Evolutionary conservation across 2,113 vertebrate genomes (phyloP).

Genomic region (Gobio gobio): DNA sequence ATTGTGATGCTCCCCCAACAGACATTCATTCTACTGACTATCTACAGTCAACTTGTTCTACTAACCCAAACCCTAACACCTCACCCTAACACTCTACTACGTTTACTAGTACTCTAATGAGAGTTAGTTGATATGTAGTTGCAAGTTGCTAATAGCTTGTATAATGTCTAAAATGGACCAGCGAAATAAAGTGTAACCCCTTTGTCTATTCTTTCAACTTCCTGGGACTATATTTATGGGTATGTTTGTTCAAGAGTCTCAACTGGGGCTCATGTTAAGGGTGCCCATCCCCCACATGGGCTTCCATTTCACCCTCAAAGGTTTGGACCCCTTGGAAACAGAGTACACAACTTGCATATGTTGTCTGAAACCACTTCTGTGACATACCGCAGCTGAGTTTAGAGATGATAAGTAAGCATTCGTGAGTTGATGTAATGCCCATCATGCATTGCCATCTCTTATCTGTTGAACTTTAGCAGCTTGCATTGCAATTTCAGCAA

Average conservation of each 20-base stretch:
- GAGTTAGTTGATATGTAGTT: no score
- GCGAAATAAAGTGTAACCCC: no score
- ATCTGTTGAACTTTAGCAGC: neutral
- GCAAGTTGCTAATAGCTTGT: no score
- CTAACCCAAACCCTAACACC: no score
- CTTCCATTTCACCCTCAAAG: slow-evolving; percentile 28
- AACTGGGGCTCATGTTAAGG: slow-evolving; percentile 7
- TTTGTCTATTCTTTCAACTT: slow-evolving; percentile 16
- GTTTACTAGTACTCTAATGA: no score
- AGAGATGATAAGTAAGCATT: slow-evolving; percentile 22
- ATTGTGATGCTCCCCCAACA: no score
- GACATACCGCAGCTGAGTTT: slow-evolving; percentile 24
- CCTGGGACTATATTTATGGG: neutral
- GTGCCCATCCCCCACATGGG: slow-evolving; percentile 15
- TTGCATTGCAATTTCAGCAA: neutral
- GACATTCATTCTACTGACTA: no score
- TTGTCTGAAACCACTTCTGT: slow-evolving; percentile 18
- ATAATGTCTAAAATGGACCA: no score
- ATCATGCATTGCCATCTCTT: neutral
- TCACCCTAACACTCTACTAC: no score
- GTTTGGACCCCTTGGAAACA: slow-evolving; percentile 17
- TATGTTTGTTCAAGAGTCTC: slow-evolving; percentile 20
- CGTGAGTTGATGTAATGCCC: neutral
- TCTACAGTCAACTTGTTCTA: no score
- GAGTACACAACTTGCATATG: slow-evolving; percentile 30